Evolutionary conservation across 2,797 vertebrate species (phyloP).

Genomic region (Pyrocephalus nanus): DNA sequence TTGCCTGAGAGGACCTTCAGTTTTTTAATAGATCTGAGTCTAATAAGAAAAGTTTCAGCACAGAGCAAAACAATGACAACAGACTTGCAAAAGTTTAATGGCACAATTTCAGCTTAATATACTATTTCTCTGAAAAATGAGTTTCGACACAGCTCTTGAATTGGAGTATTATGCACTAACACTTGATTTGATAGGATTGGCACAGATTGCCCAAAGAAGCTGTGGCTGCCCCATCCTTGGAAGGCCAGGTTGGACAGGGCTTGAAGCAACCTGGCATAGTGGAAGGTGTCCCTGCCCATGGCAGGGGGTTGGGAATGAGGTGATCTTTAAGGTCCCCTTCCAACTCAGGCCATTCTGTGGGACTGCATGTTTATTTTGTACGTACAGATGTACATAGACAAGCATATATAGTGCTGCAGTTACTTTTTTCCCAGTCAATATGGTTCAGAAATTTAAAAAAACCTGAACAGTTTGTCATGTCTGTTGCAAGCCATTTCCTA

Average conservation of each 20-base stretch:
- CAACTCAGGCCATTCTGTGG: background rate
- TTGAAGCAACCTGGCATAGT: background rate
- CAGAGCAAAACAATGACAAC: background rate
- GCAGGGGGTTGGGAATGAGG: background rate
- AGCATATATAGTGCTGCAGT: background rate
- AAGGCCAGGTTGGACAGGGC: accelerated
- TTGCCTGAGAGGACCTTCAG: background rate
- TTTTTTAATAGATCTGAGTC: background rate
- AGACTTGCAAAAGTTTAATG: background rate
- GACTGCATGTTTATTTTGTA: background rate
- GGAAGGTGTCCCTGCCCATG: no score
- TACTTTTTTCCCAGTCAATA: background rate
- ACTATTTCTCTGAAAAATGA: background rate
- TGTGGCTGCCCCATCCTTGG: background rate
- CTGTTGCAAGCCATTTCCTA: background rate
- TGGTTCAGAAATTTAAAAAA: background rate
- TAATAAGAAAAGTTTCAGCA: background rate
- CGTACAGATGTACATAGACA: accelerated
- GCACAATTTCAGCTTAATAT: background rate
- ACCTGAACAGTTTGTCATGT: accelerated
- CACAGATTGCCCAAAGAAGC: background rate
- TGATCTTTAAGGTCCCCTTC: background rate
- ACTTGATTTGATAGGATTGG: background rate
- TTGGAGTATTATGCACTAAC: background rate
- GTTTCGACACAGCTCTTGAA: background rate